A percentile compares a stretch with the other conserved stretches of the same genome.
Evolutionary conservation across 2,888 invertebrate species (phyloP).

Genomic region (Diplazon laetatorius): DNA sequence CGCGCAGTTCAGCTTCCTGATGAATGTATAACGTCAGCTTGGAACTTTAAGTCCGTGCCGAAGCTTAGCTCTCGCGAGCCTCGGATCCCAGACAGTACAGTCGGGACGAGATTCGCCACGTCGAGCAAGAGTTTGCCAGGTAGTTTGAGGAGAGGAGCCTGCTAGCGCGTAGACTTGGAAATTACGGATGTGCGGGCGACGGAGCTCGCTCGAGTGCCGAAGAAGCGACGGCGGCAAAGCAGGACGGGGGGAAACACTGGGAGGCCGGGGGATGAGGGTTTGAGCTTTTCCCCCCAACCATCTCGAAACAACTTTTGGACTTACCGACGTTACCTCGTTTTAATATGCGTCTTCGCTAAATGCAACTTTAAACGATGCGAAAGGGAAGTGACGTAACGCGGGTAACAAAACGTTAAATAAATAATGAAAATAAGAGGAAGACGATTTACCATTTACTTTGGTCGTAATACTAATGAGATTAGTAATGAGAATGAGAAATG

Average conservation of each 20-base stretch:
- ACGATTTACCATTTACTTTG: too few species aligned
- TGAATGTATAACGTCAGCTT: conserved; percentile 67
- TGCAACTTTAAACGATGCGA: conserved; percentile 22
- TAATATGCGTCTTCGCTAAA: conserved; percentile 31
- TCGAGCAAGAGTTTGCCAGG: conserved; percentile 55
- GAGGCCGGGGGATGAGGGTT: conserved; percentile 26
- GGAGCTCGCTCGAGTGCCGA: conserved; percentile 24
- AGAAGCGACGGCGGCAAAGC: conserved; percentile 34
- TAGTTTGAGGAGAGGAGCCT: conserved; percentile 68
- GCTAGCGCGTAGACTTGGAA: conserved; percentile 73
- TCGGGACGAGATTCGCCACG: conserved; percentile 36
- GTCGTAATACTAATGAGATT: too few species aligned
- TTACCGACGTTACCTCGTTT: conserved; percentile 31
- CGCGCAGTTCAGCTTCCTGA: conserved; percentile 67
- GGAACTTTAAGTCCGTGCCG: conserved; percentile 63
- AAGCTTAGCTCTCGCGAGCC: conserved; percentile 61
- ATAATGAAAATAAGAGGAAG: too few species aligned
- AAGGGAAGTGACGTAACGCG: neutral
- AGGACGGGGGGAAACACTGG: conserved; percentile 17
- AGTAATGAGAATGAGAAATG: too few species aligned
- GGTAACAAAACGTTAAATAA: neutral
- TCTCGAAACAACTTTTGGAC: conserved; percentile 38
- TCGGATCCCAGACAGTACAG: conserved; percentile 5
- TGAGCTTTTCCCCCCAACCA: conserved; percentile 16
- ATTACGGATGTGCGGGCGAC: conserved; percentile 69